Evolutionary conservation across 2,888 invertebrate genomes (phyloP), one percentile per base, ranked within the genome.

Genomic region (Nymphalis urticae): DNA sequence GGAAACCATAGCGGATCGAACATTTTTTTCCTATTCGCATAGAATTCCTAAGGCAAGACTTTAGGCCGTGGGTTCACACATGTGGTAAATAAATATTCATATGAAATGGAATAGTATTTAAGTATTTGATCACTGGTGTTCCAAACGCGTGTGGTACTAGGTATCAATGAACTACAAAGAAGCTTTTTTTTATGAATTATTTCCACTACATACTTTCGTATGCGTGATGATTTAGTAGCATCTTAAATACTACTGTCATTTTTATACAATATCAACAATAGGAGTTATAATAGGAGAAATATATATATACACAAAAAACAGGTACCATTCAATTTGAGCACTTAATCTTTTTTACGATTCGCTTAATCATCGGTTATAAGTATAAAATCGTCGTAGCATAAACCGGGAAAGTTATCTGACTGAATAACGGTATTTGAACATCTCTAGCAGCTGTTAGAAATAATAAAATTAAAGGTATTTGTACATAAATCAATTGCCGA

Each of bases 351-450:
- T 63, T 59, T 48, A 13, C 36, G 48, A 65, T 68, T 69, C 66
- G 70, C 72, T 62, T 68, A 62, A 70, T 72, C 70, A 70, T 69
- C 61, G 24, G 60, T 51, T 53, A 61, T 68, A 56, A 61, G 51
- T 32, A 42, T 58, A 10, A n/a, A 19, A 58, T n/a, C 42, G 58
- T n/a, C 59, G 64, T 63, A 50, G 48, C 47, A 48, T 60, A 48
- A 61, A 59, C 24, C 51, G 64, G 58, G 71, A 71, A 70, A 67
- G 67, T 70, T 68, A 54, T 63, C 58, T 54, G 60, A 60, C 58
- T 54, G 60, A 60, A 56, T 60, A 72, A 68, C 70, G 68, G 70
- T 68, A 70, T 62, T 42, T 51, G 10, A 66, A 63, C 59, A 61
- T 48, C 51, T 61, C 36, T 32, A 61, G 60, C 62, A 65, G 58